Percentiles rank a stretch among this genome's conserved stretches.
Conservation (phyloP, 2,888 invertebrate species). For the Piscicola geometra region DNA sequence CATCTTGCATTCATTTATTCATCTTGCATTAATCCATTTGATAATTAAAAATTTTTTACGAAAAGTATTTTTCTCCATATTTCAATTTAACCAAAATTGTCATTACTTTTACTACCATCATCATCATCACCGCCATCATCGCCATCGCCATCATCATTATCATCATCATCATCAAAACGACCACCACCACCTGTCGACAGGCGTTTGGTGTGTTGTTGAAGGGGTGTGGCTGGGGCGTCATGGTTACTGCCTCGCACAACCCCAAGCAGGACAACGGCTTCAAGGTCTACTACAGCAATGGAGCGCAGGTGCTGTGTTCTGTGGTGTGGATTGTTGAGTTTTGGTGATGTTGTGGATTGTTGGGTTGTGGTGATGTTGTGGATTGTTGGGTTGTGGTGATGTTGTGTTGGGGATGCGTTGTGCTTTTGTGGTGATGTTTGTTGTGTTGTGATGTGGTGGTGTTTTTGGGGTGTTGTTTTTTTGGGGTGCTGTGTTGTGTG, state of each 20-base stretch:
- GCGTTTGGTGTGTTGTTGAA: conserved; percentile 75
- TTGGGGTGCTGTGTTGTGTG: too few relatives aligned
- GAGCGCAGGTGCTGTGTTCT: conserved; percentile 68
- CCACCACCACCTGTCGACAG: conserved; percentile 43
- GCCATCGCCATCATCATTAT: neutral
- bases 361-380: too few relatives aligned
- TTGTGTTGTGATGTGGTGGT: neutral
- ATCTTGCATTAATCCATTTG: too few relatives aligned
- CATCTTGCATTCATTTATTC: neutral
- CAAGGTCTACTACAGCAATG: conserved; percentile 90
- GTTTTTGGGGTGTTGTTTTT: neutral
- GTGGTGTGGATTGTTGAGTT: too few relatives aligned
- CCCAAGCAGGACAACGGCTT: conserved; percentile 94
- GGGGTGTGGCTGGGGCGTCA: conserved; percentile 76
- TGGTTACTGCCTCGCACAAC: conserved; percentile 93
- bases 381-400: neutral
- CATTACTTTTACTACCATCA: too few relatives aligned
- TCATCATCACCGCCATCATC: too few relatives aligned
- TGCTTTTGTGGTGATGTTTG: neutral
- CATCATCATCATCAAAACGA: neutral
- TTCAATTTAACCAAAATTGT: too few relatives aligned
- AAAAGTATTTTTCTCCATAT: too few relatives aligned
- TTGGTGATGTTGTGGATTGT: neutral
- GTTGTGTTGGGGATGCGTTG: neutral
- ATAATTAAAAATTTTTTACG: too few relatives aligned